A percentile compares a stretch with the other conserved stretches of the same genome.
Conservation (phyloP, 1,140 invertebrate genomes). For the Liolophura sinensis region DNA sequence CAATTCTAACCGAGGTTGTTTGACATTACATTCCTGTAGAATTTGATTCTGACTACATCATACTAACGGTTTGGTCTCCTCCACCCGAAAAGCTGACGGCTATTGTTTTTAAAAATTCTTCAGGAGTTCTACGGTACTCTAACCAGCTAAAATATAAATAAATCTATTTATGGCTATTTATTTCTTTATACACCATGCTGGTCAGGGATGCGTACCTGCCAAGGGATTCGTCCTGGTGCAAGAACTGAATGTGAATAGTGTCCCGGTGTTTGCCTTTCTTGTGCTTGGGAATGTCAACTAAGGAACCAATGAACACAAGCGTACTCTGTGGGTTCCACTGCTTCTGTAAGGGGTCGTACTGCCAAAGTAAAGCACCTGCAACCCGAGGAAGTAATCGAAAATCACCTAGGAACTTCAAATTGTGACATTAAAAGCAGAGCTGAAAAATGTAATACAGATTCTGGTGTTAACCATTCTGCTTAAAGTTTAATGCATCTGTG, state of each 20-base stretch:
- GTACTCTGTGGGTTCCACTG: slow-evolving; percentile 21
- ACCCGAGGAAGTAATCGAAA: too few relatives aligned
- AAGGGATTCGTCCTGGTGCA: slow-evolving; percentile 22
- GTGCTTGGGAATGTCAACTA: slow-evolving; percentile 7
- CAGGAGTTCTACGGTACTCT: neutral
- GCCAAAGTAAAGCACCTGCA: neutral
- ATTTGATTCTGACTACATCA: too few relatives aligned
- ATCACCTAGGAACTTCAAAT: too few relatives aligned
- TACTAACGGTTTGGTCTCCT: too few relatives aligned
- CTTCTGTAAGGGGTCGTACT: slow-evolving; percentile 24
- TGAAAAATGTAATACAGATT: too few relatives aligned
- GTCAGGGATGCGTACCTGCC: slow-evolving; percentile 7
- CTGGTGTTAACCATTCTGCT: too few relatives aligned
- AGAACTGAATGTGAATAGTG: slow-evolving; percentile 15
- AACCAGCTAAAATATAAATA: neutral
- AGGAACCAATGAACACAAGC: slow-evolving; percentile 9
- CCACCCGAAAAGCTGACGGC: too few relatives aligned
- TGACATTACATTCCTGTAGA: too few relatives aligned
- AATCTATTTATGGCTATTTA: neutral
- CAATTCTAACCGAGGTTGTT: too few relatives aligned
- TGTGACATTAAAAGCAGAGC: too few relatives aligned
- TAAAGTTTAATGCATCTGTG: too few relatives aligned
- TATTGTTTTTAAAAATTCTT: too few relatives aligned
- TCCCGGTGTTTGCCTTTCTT: slow-evolving; percentile 19
- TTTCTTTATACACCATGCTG: neutral